Evolutionary conservation across 2,113 vertebrate genomes (phyloP).

Genomic region (Nycticebus coucang): DNA sequence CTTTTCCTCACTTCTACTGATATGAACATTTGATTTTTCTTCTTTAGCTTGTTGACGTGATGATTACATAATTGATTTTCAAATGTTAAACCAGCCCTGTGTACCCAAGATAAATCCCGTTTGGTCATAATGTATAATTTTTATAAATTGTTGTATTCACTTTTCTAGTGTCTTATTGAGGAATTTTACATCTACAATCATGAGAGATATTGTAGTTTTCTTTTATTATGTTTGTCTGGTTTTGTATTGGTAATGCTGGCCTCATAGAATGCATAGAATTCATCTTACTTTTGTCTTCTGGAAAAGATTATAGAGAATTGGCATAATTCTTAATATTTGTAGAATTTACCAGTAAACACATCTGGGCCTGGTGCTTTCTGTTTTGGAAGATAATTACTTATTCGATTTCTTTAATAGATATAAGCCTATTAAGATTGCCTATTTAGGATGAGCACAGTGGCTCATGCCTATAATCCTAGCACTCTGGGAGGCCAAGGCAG

Average conservation of each 20-base stretch:
- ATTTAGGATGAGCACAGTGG: neutral
- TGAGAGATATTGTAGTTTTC: neutral
- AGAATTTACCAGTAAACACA: neutral
- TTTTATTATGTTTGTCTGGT: neutral
- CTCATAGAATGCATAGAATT: neutral
- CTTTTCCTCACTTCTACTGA: neutral
- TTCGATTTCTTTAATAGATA: neutral
- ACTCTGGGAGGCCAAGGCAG: no score
- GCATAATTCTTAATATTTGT: neutral
- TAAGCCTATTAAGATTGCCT: neutral
- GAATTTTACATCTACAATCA: neutral
- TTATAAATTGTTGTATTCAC: neutral
- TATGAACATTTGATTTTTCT: neutral
- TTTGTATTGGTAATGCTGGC: neutral
- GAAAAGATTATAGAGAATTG: neutral
- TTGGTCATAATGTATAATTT: neutral
- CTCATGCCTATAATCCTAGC: no score
- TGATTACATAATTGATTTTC: neutral
- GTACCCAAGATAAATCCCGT: neutral
- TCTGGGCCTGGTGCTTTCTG: neutral
- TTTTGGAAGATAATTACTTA: neutral
- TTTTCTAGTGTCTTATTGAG: neutral
- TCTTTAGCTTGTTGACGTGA: neutral
- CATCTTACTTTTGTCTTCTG: neutral
- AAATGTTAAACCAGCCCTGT: neutral